phyloP scores from a whole-genome alignment of 2,113 vertebrate species.

The Poecilia latipinna region DNA sequence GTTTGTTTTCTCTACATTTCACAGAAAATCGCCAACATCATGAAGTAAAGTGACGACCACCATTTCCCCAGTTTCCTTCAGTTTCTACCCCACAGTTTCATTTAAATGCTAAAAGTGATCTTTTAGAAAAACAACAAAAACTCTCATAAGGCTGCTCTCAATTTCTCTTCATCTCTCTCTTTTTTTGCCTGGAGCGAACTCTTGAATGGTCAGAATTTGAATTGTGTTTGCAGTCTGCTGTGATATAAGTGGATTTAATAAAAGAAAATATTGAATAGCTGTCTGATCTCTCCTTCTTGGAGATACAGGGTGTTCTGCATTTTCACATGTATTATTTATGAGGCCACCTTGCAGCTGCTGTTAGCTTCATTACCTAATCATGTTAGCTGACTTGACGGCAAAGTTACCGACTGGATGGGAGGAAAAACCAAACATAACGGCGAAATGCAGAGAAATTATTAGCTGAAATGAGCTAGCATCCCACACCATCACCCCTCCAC shows the following conservation, averaged over 20 bases:
- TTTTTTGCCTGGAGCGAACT: constrained; percentile 26
- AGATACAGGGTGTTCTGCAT: background rate
- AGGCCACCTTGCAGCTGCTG: background rate
- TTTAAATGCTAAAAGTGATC: constrained; percentile 38
- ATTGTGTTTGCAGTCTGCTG: constrained; percentile 14
- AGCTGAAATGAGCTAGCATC: too few species aligned
- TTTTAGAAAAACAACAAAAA: constrained; percentile 44
- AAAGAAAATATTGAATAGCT: background rate
- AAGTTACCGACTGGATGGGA: background rate
- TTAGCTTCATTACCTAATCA: constrained; percentile 3
- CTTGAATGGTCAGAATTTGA: constrained; percentile 22
- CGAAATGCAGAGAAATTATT: background rate
- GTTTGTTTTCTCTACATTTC: background rate
- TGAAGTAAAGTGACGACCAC: constrained; percentile 10
- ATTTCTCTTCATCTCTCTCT: background rate
- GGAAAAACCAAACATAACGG: background rate
- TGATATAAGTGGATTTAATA: constrained; percentile 29
- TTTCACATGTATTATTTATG: background rate
- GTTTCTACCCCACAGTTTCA: constrained; percentile 29
- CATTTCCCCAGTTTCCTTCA: constrained; percentile 47
- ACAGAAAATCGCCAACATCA: background rate
- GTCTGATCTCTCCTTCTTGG: background rate
- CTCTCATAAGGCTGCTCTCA: constrained; percentile 20
- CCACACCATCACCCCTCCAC: too few species aligned
- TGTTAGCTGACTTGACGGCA: background rate